A percentile compares a stretch with the other conserved stretches of the same genome.
Evolutionary conservation across 2,113 vertebrate species (phyloP).

Genomic region (Raja brachyura): DNA sequence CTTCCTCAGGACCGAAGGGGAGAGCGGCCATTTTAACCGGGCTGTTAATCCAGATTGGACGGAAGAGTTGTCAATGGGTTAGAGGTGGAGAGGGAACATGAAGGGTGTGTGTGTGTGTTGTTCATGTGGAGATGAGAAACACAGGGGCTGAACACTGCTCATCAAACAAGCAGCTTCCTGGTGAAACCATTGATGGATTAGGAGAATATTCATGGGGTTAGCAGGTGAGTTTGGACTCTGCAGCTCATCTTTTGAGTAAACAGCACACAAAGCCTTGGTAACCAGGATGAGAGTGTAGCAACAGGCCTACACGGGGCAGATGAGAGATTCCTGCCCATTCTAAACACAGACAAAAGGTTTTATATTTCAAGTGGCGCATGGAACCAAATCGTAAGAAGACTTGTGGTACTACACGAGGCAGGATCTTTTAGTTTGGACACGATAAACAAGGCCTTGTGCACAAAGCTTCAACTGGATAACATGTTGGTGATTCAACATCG

Average conservation of each 20-base stretch:
- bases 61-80: slow-evolving; percentile 42
- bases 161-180: slow-evolving; percentile 47
- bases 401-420: slow-evolving; percentile 86
- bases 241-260: slow-evolving; percentile 89
- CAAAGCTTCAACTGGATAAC: not conserved
- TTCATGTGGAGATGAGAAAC: slow-evolving; percentile 54
- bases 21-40: slow-evolving; percentile 44
- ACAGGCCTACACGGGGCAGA: slow-evolving; percentile 47
- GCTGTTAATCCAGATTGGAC: slow-evolving; percentile 42
- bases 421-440: slow-evolving; percentile 55
- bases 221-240: slow-evolving; percentile 77
- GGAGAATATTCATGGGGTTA: slow-evolving; percentile 83
- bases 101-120: slow-evolving; percentile 47
- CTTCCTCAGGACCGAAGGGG: slow-evolving; percentile 23
- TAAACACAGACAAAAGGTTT: slow-evolving; percentile 64
- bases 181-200: slow-evolving; percentile 69
- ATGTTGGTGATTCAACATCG: not conserved
- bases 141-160: slow-evolving; percentile 54
- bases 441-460: not conserved
- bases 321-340: slow-evolving; percentile 59
- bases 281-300: slow-evolving; percentile 76
- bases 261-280: slow-evolving; percentile 66
- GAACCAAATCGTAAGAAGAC: slow-evolving; percentile 71
- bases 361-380: slow-evolving; percentile 70
- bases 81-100: slow-evolving; percentile 44